phyloP scores from a whole-genome alignment of 92 coral and sea anemone species.

The Zoanthus gigantus region DNA sequence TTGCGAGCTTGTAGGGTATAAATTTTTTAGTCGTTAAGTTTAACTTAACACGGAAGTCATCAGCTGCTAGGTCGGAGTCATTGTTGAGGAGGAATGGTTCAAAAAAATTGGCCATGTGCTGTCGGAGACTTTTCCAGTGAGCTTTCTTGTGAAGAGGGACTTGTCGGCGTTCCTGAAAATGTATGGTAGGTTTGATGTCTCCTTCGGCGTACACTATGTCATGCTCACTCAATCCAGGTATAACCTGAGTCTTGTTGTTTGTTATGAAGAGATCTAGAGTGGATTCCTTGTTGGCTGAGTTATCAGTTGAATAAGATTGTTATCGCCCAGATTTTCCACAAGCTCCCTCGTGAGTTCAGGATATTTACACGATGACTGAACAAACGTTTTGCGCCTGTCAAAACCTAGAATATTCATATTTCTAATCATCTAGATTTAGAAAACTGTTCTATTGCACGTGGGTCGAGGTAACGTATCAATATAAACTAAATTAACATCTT shows the following conservation, averaged over 20 bases:
- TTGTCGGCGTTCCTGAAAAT: too few relatives aligned
- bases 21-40: neutral
- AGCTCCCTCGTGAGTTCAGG: neutral
- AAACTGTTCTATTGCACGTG: slow-evolving; percentile 36
- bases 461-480: slow-evolving; percentile 68
- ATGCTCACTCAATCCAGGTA: slow-evolving; percentile 14
- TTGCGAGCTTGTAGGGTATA: slow-evolving; percentile 4
- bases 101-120: neutral
- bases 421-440: slow-evolving; percentile 9
- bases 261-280: slow-evolving; percentile 4
- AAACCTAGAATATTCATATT: slow-evolving; percentile 4
- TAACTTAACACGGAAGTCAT: slow-evolving; percentile 29
- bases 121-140: slow-evolving; percentile 43
- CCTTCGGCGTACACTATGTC: neutral
- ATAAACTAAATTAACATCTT: slow-evolving; percentile 10
- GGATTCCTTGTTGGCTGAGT: neutral
- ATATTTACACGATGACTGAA: neutral
- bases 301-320: neutral
- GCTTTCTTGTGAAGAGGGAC: slow-evolving; percentile 44
- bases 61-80: slow-evolving; percentile 1
- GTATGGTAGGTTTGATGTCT: slow-evolving; percentile 33
- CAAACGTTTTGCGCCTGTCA: slow-evolving; percentile 2
- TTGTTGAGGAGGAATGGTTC: slow-evolving; percentile 24
- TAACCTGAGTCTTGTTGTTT: slow-evolving; percentile 19
- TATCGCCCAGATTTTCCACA: neutral